phyloP scores from a whole-genome alignment of 2,797 vertebrate genomes.

The Pipistrellus nathusii region DNA sequence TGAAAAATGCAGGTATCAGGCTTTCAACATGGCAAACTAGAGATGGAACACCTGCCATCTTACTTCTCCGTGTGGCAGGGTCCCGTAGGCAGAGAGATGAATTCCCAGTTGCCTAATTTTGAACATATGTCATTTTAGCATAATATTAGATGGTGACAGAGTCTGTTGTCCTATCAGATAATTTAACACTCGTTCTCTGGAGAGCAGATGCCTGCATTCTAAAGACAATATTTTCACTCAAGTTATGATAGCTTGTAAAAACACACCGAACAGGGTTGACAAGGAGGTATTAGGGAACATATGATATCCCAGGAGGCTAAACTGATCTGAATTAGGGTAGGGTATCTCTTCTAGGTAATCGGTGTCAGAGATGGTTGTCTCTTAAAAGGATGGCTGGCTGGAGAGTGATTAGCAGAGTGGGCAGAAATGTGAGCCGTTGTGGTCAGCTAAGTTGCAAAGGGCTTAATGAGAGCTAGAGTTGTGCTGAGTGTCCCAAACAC shows the following conservation, averaged over 20 bases:
- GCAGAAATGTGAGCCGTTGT: neutral
- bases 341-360: neutral
- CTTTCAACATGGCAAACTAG: neutral
- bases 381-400: neutral
- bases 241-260: slow-evolving; percentile 69
- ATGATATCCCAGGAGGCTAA: slow-evolving; percentile 55
- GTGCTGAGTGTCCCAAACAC: neutral
- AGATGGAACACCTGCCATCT: slow-evolving; percentile 46
- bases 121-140: slow-evolving; percentile 65
- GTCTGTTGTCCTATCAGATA: slow-evolving; percentile 75
- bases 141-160: slow-evolving; percentile 22
- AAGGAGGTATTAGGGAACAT: slow-evolving; percentile 53
- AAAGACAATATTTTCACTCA: slow-evolving; percentile 77
- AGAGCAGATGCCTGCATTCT: slow-evolving; percentile 74
- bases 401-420: neutral
- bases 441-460: neutral
- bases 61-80: slow-evolving; percentile 32
- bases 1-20: neutral
- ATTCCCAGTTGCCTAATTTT: slow-evolving; percentile 59
- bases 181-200: slow-evolving; percentile 64
- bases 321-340: slow-evolving; percentile 34
- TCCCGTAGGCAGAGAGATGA: slow-evolving; percentile 41
- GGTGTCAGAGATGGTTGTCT: neutral
- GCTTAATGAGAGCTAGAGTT: neutral
- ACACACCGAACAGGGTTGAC: slow-evolving; percentile 59